These are phyloP conservation scores for Heliconius melpomene DNA, from an alignment of 1,140 invertebrate genomes.

Conservation along the genomic window DNA sequence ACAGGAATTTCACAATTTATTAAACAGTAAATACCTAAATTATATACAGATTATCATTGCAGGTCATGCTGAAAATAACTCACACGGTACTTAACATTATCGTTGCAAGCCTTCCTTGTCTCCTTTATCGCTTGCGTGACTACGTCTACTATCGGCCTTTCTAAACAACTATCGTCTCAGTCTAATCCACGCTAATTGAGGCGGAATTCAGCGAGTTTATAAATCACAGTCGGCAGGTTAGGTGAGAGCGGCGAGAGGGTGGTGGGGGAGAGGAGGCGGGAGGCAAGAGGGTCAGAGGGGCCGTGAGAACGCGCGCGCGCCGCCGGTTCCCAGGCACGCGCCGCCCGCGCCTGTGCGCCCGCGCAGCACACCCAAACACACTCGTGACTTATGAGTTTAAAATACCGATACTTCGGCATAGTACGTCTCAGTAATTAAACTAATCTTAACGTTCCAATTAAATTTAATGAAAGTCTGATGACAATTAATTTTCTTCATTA, in stretches of 20 bases:
- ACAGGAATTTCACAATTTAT: not conserved
- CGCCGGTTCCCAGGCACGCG: conserved; percentile 75
- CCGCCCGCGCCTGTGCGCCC: conserved; percentile 59
- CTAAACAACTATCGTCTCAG: conserved; percentile 33
- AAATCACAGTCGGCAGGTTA: conserved; percentile 41
- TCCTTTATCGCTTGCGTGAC: conserved; percentile 13
- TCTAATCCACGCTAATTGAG: conserved; percentile 43
- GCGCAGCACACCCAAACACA: conserved; percentile 23
- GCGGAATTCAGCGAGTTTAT: conserved; percentile 42
- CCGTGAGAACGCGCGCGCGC: conserved; percentile 77
- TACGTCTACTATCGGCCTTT: conserved; percentile 26
- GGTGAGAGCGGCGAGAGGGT: conserved; percentile 35
- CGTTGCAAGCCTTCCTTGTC: not conserved
- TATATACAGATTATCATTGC: not conserved
- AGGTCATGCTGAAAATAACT: not conserved
- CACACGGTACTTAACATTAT: conserved; percentile 14
- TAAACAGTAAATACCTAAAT: not conserved
- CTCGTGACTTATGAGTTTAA: conserved; percentile 21
- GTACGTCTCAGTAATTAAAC: not conserved
- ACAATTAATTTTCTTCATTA: not conserved
- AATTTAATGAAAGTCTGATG: not conserved
- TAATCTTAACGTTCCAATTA: not conserved
- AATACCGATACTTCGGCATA: conserved; percentile 15
- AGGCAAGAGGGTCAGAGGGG: conserved; percentile 57
- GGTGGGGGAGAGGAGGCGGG: not conserved